Percentiles rank a stretch among this genome's conserved stretches.
Evolutionary conservation across 2,797 vertebrate genomes (phyloP).

Genomic region (Perodicticus potto): DNA sequence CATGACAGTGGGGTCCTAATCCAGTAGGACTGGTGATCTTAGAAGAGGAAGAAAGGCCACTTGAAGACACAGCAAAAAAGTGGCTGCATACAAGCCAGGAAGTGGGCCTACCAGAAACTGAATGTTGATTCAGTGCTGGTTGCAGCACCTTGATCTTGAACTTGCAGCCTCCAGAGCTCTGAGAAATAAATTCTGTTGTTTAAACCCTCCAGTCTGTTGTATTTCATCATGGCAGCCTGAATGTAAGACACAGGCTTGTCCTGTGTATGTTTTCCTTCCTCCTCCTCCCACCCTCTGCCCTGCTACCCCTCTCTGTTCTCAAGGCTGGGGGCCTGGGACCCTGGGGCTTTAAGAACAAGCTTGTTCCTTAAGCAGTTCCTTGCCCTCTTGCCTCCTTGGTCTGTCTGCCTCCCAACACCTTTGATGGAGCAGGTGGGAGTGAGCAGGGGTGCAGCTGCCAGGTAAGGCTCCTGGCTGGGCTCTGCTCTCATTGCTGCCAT

Average conservation of each 20-base stretch:
- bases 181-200: not conserved
- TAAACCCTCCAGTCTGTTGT: not conserved
- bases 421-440: not conserved
- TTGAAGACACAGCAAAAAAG: not conserved
- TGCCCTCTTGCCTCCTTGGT: not conserved
- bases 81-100: not conserved
- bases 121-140: too few species aligned
- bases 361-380: not conserved
- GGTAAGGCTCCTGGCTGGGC: not conserved
- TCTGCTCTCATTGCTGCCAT: not conserved
- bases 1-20: not conserved
- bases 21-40: not conserved
- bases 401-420: not conserved
- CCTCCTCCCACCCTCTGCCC: not conserved
- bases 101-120: not conserved
- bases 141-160: not conserved
- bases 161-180: not conserved
- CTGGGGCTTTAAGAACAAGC: not conserved
- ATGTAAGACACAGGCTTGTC: not conserved
- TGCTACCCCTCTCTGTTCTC: not conserved
- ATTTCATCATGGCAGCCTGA: not conserved
- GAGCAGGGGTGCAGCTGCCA: fast-evolving
- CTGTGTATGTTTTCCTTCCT: not conserved
- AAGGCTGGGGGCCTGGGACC: not conserved
- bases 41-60: not conserved